phyloP scores from a whole-genome alignment of 1,140 invertebrate species.

The Scaptomyza pallida region DNA sequence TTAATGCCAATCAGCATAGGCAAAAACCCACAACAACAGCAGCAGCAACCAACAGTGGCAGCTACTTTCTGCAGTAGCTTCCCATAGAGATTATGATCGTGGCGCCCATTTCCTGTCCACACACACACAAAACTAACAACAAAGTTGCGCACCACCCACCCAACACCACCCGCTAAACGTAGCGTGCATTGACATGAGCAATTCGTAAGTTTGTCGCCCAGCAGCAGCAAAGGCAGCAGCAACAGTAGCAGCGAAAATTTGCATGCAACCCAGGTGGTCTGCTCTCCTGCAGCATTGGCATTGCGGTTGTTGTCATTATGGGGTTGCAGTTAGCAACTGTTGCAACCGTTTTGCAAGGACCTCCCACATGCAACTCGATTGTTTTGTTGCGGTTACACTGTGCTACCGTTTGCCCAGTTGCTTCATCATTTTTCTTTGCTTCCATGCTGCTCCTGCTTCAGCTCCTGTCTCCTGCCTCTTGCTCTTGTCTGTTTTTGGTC shows the following conservation, averaged over 20 bases:
- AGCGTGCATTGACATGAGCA: slow-evolving; percentile 71
- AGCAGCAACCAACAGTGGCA: slow-evolving; percentile 9
- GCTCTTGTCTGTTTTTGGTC: slow-evolving; percentile 59
- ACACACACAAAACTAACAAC: background rate
- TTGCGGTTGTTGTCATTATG: slow-evolving; percentile 80
- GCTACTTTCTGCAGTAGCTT: slow-evolving; percentile 39
- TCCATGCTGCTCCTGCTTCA: background rate
- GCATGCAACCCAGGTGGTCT: slow-evolving; percentile 73
- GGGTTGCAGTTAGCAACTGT: slow-evolving; percentile 37
- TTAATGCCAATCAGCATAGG: slow-evolving; percentile 84
- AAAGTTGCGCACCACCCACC: slow-evolving; percentile 18
- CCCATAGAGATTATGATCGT: slow-evolving; percentile 60
- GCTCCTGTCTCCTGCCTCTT: too few species aligned
- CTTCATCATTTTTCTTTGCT: too few species aligned
- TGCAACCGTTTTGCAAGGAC: slow-evolving; percentile 58
- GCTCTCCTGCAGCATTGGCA: slow-evolving; percentile 7
- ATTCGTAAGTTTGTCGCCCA: slow-evolving; percentile 83
- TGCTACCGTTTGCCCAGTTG: slow-evolving; percentile 74
- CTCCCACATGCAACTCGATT: slow-evolving; percentile 79
- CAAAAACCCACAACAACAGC: slow-evolving; percentile 51
- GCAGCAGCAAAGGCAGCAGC: background rate
- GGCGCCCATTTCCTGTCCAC: slow-evolving; percentile 40
- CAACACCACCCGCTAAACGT: slow-evolving; percentile 28
- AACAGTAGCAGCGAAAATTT: slow-evolving; percentile 60
- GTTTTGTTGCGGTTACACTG: slow-evolving; percentile 71